A percentile compares a stretch with the other conserved stretches of the same genome.
These are phyloP conservation scores for Dipodomys merriami DNA, from an alignment of 2,113 vertebrate species.

Conservation along the genomic window DNA sequence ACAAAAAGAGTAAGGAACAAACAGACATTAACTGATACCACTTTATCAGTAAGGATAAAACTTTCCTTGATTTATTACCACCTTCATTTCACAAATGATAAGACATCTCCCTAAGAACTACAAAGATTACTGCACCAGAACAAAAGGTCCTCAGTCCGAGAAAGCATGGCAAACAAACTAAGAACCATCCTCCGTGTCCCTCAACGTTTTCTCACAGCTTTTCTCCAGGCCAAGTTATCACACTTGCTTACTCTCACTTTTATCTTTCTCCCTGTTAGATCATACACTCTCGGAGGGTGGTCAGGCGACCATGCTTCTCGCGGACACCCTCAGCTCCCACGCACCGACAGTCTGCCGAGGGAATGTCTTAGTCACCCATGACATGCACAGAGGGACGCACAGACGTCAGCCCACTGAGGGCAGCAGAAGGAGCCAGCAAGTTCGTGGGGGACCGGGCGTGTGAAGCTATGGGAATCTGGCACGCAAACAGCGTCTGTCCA, in stretches of 20 bases:
- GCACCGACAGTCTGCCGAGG: neutral
- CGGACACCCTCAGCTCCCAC: neutral
- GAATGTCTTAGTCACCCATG: no score
- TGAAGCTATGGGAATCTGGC: neutral
- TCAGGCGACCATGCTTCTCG: neutral
- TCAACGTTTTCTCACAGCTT: neutral
- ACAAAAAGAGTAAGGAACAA: neutral
- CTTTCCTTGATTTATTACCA: neutral
- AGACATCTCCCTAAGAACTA: neutral
- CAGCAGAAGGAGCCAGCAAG: neutral
- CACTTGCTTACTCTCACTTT: neutral
- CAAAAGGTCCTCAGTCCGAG: neutral
- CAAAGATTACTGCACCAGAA: neutral
- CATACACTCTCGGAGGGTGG: neutral
- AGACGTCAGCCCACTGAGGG: neutral
- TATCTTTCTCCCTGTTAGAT: neutral
- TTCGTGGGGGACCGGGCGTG: no score
- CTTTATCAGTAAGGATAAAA: neutral
- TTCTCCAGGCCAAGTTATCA: neutral
- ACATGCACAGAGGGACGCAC: neutral
- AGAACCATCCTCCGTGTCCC: neutral
- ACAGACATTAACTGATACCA: neutral
- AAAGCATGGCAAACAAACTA: neutral
- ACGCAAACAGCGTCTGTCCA: neutral
- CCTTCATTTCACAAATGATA: neutral